These are phyloP conservation scores for Molossus alvarezi DNA, from an alignment of 2,797 vertebrate genomes.

Conservation along the genomic window DNA sequence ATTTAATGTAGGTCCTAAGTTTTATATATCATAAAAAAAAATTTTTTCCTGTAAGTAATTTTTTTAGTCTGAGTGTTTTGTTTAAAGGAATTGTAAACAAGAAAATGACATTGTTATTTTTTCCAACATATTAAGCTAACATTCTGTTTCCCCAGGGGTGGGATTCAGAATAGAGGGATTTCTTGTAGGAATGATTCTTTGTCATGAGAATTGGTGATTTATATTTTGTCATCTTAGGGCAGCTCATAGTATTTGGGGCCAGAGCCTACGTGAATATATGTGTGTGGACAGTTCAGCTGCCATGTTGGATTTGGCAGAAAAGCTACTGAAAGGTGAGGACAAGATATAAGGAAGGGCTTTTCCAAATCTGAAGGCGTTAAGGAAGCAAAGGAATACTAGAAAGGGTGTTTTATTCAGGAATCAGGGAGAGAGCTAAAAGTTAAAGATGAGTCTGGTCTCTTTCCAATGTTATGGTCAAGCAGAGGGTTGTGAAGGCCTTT, in stretches of 20 bases:
- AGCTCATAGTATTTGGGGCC: conserved; percentile 92
- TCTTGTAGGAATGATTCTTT: neutral
- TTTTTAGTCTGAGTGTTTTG: conserved; percentile 15
- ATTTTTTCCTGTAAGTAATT: neutral
- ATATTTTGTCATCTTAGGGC: conserved; percentile 90
- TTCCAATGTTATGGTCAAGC: neutral
- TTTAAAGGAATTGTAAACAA: conserved; percentile 25
- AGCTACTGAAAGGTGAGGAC: conserved; percentile 92
- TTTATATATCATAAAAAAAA: conserved; percentile 26
- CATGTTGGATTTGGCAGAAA: conserved; percentile 94
- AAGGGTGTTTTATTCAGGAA: neutral
- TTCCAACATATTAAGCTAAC: conserved; percentile 8
- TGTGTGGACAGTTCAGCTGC: conserved; percentile 94
- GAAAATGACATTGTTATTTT: conserved; percentile 49
- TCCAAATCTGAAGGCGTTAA: neutral
- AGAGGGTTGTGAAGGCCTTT: neutral
- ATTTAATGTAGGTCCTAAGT: neutral
- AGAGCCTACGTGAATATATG: conserved; percentile 93
- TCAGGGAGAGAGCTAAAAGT: neutral
- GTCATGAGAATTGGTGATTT: conserved; percentile 22
- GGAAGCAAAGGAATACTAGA: conserved; percentile 19
- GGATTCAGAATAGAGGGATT: neutral
- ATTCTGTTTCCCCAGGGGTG: neutral
- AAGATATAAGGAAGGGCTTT: neutral
- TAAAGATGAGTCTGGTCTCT: neutral